These are phyloP conservation scores for Macrotrachela quadricornifera DNA, from an alignment of 1,140 invertebrate species.

Conservation along the genomic window DNA sequence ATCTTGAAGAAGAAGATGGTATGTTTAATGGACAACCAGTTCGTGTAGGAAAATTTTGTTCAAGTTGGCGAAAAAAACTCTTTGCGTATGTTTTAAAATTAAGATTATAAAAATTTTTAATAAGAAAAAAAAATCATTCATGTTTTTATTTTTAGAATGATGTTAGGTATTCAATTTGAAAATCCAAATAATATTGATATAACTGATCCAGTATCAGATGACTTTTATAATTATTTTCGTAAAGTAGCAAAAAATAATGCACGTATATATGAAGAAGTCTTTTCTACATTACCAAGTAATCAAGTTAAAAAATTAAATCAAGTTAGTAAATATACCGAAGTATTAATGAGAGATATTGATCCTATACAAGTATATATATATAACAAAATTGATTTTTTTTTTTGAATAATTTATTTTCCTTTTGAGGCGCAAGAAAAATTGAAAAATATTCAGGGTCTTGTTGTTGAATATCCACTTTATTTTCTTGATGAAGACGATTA, in stretches of 20 bases:
- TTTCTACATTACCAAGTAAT: slow-evolving; percentile 7
- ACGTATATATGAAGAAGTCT: slow-evolving; percentile 5
- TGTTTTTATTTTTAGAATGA: too few species aligned
- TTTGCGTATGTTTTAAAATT: slow-evolving; percentile 66
- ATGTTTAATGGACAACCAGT: slow-evolving; percentile 47
- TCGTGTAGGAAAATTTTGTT: slow-evolving; percentile 59
- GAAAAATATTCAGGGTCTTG: too few species aligned
- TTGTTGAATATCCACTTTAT: too few species aligned
- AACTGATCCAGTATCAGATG: slow-evolving; percentile 56
- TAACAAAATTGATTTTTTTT: too few species aligned
- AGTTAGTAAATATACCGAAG: slow-evolving; percentile 6
- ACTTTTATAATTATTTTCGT: slow-evolving; percentile 42
- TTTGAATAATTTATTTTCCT: too few species aligned
- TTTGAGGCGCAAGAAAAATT: too few species aligned
- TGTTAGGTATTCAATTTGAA: background rate
- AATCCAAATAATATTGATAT: slow-evolving; percentile 14
- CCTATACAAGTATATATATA: too few species aligned
- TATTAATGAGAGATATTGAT: too few species aligned
- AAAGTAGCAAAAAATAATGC: slow-evolving; percentile 4
- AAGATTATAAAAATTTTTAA: too few species aligned
- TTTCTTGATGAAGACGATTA: too few species aligned
- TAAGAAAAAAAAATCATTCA: too few species aligned
- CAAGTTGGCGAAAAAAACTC: slow-evolving; percentile 53
- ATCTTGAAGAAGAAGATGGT: slow-evolving; percentile 38
- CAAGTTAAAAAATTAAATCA: slow-evolving; percentile 7